Base-by-base conservation (phyloP, 2,113 vertebrate species). In the Atlantisia rogersi region DNA sequence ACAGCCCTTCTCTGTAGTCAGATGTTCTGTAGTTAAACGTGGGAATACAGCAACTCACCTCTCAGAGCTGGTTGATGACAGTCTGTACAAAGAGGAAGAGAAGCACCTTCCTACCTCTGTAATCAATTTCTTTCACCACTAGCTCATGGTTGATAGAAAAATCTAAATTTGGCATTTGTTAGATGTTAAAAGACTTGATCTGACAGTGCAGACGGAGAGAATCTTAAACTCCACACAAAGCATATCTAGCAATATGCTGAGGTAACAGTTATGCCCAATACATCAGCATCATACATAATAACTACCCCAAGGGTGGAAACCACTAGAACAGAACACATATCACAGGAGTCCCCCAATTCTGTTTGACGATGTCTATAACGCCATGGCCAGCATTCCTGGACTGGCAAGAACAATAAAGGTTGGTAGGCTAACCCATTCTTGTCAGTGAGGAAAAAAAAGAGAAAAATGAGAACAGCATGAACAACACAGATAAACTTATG, bases 261-360 rank as follows among this genome's bases (percentile, higher is more conserved):
- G 85, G 76, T 90, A 88, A 93, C 76, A 81, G 60, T 93, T 95
- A 64, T 75, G 88, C 56, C 79, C 63, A 78, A 60, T 24, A 64
- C 52, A 81, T 88, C 90, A 92, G 64, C 53, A 59, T 83, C 79
- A 68, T 59, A 88, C 70, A 88, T 46, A 68, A 70, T 29, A 75
- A 77, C 39, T 78, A 83, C 59, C 85, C 76, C 26, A 74, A 52
- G 92, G 85, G 64, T 68, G 42, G 88, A 94, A 95, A 76, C 56
- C 40, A 59, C 46, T 64, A 40, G 60, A 83, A 79, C 68, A 95
- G 88, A 96, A 93, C 86, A 80, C n/a, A 56, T 48, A 53, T 71
- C 26, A 0, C 85, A 60, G 18, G 18, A 31, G 37, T 20, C 35
- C 77, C 86, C 56, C 83, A 86, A 84, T 86, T 84, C 58, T 90